Conservation (phyloP, 2,888 invertebrate species). For the Pseudococcus jackbeardsleyi region DNA sequence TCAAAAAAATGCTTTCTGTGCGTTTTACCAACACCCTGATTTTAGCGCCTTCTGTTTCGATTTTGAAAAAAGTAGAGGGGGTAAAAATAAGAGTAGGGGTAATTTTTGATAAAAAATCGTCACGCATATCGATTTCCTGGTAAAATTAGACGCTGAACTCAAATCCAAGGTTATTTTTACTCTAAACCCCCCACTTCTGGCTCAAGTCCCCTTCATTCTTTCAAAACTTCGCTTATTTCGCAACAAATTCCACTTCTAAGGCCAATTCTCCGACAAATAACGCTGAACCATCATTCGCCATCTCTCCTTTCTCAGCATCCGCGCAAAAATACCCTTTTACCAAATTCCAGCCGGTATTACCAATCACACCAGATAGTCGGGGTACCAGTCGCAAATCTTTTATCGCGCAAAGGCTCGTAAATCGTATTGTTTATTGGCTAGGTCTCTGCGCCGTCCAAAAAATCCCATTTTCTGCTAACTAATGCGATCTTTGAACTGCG, state of each 20-base stretch:
- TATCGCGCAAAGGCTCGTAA: constrained; percentile 42
- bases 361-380: background rate
- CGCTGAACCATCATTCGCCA: too few relatives aligned
- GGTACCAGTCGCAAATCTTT: constrained; percentile 5
- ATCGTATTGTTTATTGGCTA: constrained; percentile 33
- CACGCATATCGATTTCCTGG: background rate
- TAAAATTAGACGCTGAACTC: background rate
- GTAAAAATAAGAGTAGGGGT: background rate
- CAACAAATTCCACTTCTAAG: too few relatives aligned
- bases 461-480: constrained; percentile 45
- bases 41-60: too few relatives aligned
- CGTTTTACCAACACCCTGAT: too few relatives aligned
- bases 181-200: too few relatives aligned
- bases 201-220: too few relatives aligned
- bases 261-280: too few relatives aligned
- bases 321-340: too few relatives aligned
- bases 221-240: too few relatives aligned
- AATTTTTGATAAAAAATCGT: background rate
- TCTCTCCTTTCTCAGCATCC: too few relatives aligned
- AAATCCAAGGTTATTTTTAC: background rate
- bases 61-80: background rate
- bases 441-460: background rate
- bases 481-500: constrained; percentile 53
- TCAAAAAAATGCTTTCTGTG: too few relatives aligned
- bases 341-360: background rate